Conservation (phyloP, 1,140 invertebrate genomes). For the Bombus waltoni region DNA sequence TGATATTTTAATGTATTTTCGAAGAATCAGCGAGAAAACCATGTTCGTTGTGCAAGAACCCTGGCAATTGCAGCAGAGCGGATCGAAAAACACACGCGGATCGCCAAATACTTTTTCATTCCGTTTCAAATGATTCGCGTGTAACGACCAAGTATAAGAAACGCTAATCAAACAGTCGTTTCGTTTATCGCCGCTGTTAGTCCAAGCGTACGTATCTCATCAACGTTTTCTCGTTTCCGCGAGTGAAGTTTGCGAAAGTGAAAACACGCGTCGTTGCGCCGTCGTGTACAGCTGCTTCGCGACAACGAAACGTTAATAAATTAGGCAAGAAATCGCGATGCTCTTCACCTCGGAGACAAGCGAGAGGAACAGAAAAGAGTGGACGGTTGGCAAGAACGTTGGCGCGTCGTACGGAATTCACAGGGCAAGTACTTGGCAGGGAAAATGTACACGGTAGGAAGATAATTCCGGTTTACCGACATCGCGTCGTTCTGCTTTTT, state of each 20-base stretch:
- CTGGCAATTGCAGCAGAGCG: too few relatives aligned
- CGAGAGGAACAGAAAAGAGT: too few relatives aligned
- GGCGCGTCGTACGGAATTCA: not conserved
- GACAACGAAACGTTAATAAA: not conserved
- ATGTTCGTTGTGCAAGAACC: too few relatives aligned
- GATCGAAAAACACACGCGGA: too few relatives aligned
- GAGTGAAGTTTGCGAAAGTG: not conserved
- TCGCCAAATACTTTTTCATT: too few relatives aligned
- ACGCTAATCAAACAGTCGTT: not conserved
- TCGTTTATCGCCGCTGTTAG: not conserved
- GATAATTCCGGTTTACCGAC: constrained; percentile 13
- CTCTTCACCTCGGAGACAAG: not conserved
- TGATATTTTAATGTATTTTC: too few relatives aligned
- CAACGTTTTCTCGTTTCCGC: not conserved
- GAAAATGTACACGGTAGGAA: not conserved
- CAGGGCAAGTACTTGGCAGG: not conserved
- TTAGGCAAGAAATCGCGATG: not conserved
- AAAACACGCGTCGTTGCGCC: not conserved
- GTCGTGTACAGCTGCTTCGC: not conserved
- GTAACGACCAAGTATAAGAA: not conserved
- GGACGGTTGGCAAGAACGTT: not conserved
- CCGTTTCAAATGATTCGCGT: too few relatives aligned
- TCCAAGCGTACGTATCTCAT: not conserved
- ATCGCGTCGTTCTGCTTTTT: not conserved
- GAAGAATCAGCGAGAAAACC: too few relatives aligned